Evolutionary conservation across 2,113 vertebrate species (phyloP), one percentile per base, ranked within the genome.

Genomic region (Campylomormyrus numenius): DNA sequence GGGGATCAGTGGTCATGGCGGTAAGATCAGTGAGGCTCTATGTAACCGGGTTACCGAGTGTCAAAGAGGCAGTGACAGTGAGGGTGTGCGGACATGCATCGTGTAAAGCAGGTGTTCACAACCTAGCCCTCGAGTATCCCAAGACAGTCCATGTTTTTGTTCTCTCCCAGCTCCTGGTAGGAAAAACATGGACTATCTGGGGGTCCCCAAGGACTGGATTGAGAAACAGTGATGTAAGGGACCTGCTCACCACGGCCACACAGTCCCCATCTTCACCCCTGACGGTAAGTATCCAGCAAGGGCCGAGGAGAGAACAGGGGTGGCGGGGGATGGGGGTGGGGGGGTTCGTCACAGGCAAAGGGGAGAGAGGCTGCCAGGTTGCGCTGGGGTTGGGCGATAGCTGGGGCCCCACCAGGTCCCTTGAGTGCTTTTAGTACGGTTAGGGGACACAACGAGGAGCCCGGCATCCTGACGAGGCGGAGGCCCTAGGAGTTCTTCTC

Each of bases 401-500:
- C 45, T 21, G 80, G 91, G 90, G 91, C 88, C 91, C 92, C 93
- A 92, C 92, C 83, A 88, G 92, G 90, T 66, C 93, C 92, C 94
- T 93, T 90, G 95, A 96, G 96, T 96, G 95, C 95, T 96, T 95
- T 42, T 95, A 94, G 94, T 95, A 94, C 90, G 92, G 94, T 96
- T 96, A 96, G 94, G 94, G 93, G 93, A 95, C 94, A 92, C 89
- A 92, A 92, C 91, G 88, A 92, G 90, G 56, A 77, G 85, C n/a
- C 48, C 90, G 91, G 91, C n/a, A 42, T 89, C 89, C 92, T 92
- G 91, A 91, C 52, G 15, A 86, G 90, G 92, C 50, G 31, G 56
- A 10, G 50, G 52, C 87, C 94, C 95, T 98, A 99, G 92, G 98
- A 99, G 94, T 98, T 99, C 96, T 99, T 99, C 94, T 96, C 94